Base-by-base conservation (phyloP, 2,797 vertebrate species). In the Podargus strigoides region DNA sequence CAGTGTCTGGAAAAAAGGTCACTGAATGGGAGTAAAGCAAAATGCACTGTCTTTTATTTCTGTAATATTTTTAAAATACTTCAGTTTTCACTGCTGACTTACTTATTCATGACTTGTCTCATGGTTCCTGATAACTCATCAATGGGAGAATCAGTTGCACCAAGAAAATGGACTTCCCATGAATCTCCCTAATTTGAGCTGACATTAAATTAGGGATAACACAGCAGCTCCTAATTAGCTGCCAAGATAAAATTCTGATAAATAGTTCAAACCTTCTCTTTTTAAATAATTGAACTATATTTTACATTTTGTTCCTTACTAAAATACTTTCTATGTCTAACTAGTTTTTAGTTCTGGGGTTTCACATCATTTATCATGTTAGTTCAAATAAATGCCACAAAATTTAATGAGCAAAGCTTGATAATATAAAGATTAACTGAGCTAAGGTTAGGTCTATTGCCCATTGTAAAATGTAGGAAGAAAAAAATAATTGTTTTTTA, bases 241-340 rank as follows among this genome's bases (percentile, higher is more conserved):
- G 94, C n/a, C 72, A 79, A 76, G 83, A 69, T 84, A 94, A 78
- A 94, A 90, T 91, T 87, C 66, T 85, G 63, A 83, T 92, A 60
- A 62, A 78, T 81, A 50, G 58, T 52, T 80, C 34, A 75, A 80
- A 34, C 21, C 15, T 56, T 74, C 19, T 80, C 23, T 63, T 79
- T 79, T 76, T 56, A 77, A 68, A 59, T 77, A 83, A 90, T 73
- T 78, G 37, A 85, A 55, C n/a, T 72, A 21, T 87, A 88, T 93
- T 87, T 96, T 85, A 76, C 1, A 0, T 86, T 92, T 91, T 91
- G 18, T 90, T 93, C 47, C 53, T 53, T 64, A 32, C 24, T 89
- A 37, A 89, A 81, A 76, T 89, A 30, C 14, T 69, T 46, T 58
- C 14, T 49, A 64, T 73, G 50, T 60, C 79, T 86, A 62, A 23